Evolutionary conservation across 2,888 invertebrate species (phyloP).

Genomic region (Drosophila engyochracea): DNA sequence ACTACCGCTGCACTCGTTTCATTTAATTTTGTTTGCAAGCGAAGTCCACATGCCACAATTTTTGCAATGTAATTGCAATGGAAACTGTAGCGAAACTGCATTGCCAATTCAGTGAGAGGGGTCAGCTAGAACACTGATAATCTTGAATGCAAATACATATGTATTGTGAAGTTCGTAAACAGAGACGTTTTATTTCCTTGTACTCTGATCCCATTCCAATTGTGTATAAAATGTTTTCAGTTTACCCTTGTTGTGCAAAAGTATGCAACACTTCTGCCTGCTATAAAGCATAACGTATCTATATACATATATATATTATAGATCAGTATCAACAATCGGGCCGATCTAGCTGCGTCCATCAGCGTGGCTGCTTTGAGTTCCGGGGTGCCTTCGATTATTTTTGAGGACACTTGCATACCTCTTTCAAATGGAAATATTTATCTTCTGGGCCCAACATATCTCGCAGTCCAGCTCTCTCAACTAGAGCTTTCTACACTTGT

Average conservation of each 20-base stretch:
- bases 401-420: not conserved
- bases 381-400: not conserved
- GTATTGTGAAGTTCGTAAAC: no score
- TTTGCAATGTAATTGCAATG: slow-evolving; percentile 32
- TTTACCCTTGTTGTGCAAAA: not conserved
- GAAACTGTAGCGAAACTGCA: slow-evolving; percentile 11
- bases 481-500: not conserved
- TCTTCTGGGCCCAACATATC: not conserved
- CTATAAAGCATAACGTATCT: not conserved
- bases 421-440: not conserved
- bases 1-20: slow-evolving; percentile 44
- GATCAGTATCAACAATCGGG: not conserved
- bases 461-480: not conserved
- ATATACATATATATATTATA: not conserved
- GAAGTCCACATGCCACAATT: slow-evolving; percentile 24
- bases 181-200: not conserved
- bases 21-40: slow-evolving; percentile 54
- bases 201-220: not conserved
- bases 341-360: not conserved
- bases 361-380: not conserved
- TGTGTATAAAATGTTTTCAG: not conserved
- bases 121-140: slow-evolving; percentile 13
- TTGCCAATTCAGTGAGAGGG: slow-evolving; percentile 23
- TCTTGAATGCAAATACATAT: slow-evolving; percentile 13
- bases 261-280: not conserved